Conservation (phyloP, 2,797 vertebrate genomes). For the Pantherophis alleghaniensis region DNA sequence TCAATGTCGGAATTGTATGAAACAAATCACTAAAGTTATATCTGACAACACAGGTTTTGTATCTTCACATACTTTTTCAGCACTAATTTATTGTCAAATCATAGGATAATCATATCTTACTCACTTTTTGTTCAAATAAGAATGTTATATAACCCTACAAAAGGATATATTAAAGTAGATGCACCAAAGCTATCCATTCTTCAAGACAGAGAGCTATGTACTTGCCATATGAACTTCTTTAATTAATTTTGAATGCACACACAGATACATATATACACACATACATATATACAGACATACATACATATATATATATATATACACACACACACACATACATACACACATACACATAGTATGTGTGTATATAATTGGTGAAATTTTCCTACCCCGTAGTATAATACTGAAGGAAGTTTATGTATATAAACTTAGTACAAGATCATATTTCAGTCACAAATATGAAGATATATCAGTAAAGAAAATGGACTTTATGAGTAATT, state of each 20-base stretch:
- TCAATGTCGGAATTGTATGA: neutral
- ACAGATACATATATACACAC: neutral
- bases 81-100: neutral
- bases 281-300: no score
- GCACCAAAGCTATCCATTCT: neutral
- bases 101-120: neutral
- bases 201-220: neutral
- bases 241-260: neutral
- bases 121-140: neutral
- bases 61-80: neutral
- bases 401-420: neutral
- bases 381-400: neutral
- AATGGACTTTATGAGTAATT: neutral
- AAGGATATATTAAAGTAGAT: neutral
- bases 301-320: no score
- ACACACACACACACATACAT: rapidly evolving
- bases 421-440: neutral
- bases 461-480: neutral
- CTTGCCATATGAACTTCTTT: neutral
- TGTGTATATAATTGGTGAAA: neutral
- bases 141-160: neutral
- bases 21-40: neutral
- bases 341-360: no score
- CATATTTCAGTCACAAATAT: neutral
- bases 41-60: neutral